phyloP scores from a whole-genome alignment of 2,888 invertebrate genomes.

The Terebella lapidaria region DNA sequence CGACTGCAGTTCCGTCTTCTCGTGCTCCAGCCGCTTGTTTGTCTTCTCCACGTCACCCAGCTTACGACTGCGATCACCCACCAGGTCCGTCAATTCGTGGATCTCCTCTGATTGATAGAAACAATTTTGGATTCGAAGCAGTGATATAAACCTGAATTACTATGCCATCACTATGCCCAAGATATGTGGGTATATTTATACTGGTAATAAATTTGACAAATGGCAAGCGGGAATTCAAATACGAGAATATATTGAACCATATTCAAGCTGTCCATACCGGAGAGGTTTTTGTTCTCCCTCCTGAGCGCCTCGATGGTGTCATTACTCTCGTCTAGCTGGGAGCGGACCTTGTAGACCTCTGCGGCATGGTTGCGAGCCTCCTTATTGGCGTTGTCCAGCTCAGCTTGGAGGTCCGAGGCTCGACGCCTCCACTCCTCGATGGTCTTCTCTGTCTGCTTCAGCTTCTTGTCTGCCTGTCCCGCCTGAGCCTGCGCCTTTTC shows the following conservation, averaged over 20 bases:
- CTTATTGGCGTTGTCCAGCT: constrained; percentile 97
- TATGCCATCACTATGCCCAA: too few species aligned
- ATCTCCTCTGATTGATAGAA: constrained; percentile 74
- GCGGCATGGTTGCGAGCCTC: constrained; percentile 99
- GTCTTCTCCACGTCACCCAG: constrained; percentile 99
- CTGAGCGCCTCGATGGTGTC: constrained; percentile 96
- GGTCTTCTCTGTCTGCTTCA: constrained; percentile 99
- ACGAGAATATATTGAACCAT: background rate
- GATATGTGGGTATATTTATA: too few species aligned
- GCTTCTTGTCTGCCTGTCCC: constrained; percentile 58
- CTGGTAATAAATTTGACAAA: too few species aligned
- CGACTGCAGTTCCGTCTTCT: constrained; percentile 99
- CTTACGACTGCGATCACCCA: constrained; percentile 98
- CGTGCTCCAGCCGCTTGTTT: constrained; percentile 95
- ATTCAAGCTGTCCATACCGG: constrained; percentile 53
- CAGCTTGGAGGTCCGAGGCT: constrained; percentile 76
- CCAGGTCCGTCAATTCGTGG: constrained; percentile 98
- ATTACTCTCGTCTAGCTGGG: constrained; percentile 92
- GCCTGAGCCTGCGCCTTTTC: constrained; percentile 58
- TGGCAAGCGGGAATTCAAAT: too few species aligned
- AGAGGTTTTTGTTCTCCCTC: constrained; percentile 99
- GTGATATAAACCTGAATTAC: too few species aligned
- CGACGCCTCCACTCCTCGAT: constrained; percentile 99
- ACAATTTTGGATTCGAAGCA: background rate
- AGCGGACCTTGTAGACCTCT: constrained; percentile 97